Base-by-base conservation (phyloP, 2,888 invertebrate genomes). In the Xestia sexstrigata region DNA sequence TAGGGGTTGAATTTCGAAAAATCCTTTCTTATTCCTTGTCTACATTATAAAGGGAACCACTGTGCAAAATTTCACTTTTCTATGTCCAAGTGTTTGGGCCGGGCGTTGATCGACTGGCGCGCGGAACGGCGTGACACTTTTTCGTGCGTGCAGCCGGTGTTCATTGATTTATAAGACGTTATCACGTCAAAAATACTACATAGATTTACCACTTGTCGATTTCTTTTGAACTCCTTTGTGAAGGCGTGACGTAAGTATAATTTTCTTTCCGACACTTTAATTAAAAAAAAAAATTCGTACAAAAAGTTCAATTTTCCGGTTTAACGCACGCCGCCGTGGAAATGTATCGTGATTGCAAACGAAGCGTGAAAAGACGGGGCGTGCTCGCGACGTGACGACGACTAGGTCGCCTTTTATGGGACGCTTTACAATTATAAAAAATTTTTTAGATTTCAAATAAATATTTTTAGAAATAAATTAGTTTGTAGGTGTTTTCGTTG, bases 361-460 rank as follows among this genome's bases (percentile, higher is more conserved):
- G 71, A 62, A 85, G 80, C 79, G 88, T 85, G 75, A 85, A 73
- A 47, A 55, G 45, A 49, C 58, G 42, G 70, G 23, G 47, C 20
- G 72, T 81, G 80, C 6, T 4, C 62, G 26, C 71, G 78, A 79
- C 82, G 74, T 73, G 65, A 68, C 67, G 23, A 68, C 55, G 55
- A 70, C 68, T 66, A 49, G 9, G 60, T 67, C 5, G 11, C 23
- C 30, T 69, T 76, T 76, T 74, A 74, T 67, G 8, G 17, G 23
- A 26, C 71, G 78, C 17, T 66, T 68, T 60, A 74, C 9, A 39
- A 2, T 78, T 60, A 11, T n/a, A 52, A 23, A 52, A 9, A 9
- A 23, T 70, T 26, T 47, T 15, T 39, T 15, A 72, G 47, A 39
- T 42, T 62, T 52, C 0, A 13, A 58, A 60, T 60, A 26, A 39